Base-by-base conservation (phyloP, 2,888 invertebrate species). In the Tribolium freemani region DNA sequence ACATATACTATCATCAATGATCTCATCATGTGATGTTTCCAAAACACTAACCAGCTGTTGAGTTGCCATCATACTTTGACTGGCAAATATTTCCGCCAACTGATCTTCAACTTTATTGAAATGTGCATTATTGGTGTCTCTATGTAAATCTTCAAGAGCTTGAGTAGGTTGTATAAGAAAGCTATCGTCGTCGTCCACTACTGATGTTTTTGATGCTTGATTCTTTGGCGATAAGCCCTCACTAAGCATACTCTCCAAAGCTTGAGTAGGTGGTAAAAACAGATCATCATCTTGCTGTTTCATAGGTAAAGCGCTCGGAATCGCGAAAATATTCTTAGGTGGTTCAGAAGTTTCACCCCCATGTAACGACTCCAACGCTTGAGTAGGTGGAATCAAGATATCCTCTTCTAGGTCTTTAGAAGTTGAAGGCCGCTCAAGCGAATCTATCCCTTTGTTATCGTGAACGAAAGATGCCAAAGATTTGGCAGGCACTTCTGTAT, bases 51-150 rank as follows among this genome's bases (percentile, higher is more conserved):
- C 45, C 2, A 76, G 26, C 57, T 73, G 44, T 57, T 73, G 67
- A 8, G 79, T 51, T 9, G 67, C 16, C 26, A 45, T 16, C 21
- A 66, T 21, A 46, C 67, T 77, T 71, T 82, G 81, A 13, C 78
- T 77, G 11, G 73, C 75, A 71, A 82, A 82, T 54, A 79, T 70
- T 3, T 79, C 77, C 63, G 80, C 80, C 66, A 81, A 63, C 53
- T 81, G 79, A 71, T 79, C 80, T 76, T 82, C 81, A 30, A 79
- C 67, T 44, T 71, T 53, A 53, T 73, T 60, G 11, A 61, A 66
- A n/a, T 58, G 5, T 21, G 50, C 3, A 26, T 26, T 26, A 5
- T 26, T 8, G 21, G 26, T 51, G 3, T 58, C 56, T 0, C 44
- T 30, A 10, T 69, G 69, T 5, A 69, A 16, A 16, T 51, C 6